Percentiles rank a stretch among this genome's conserved stretches.
These are phyloP conservation scores for Branchinecta sandiegonensis DNA, from an alignment of 2,888 invertebrate genomes.

Conservation along the genomic window DNA sequence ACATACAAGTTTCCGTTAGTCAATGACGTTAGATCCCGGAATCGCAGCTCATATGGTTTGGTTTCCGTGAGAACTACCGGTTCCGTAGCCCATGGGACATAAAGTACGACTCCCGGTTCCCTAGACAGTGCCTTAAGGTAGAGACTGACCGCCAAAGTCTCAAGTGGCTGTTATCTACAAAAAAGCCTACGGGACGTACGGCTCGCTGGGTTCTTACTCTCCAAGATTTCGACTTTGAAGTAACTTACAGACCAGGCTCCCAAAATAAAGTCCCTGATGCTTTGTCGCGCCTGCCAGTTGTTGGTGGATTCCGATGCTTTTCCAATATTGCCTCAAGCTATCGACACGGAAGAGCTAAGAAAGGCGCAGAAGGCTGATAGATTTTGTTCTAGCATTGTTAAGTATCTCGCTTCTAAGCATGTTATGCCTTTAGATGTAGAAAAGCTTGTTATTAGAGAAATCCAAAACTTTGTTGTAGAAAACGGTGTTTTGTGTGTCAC, in stretches of 20 bases:
- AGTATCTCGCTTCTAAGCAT: constrained; percentile 11
- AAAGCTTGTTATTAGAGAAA: constrained; percentile 4
- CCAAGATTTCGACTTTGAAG: too few relatives aligned
- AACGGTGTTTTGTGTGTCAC: not conserved
- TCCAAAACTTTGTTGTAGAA: not conserved
- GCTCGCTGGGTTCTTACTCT: too few relatives aligned
- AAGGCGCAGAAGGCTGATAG: constrained; percentile 14
- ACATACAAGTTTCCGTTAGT: too few relatives aligned
- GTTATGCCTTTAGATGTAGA: constrained; percentile 6
- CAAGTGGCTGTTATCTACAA: not conserved
- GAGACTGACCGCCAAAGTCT: not conserved
- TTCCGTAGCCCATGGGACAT: too few relatives aligned
- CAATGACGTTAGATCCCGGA: too few relatives aligned
- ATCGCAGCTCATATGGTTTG: too few relatives aligned
- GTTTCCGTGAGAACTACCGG: too few relatives aligned
- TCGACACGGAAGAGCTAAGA: constrained; percentile 14
- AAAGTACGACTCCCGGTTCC: too few relatives aligned
- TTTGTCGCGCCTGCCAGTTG: constrained; percentile 5
- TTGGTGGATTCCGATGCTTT: not conserved
- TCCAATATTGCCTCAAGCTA: not conserved
- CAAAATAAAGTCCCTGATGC: not conserved
- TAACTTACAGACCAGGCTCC: constrained; percentile 4
- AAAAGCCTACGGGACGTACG: too few relatives aligned
- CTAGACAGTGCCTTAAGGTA: too few relatives aligned
- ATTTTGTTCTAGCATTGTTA: constrained; percentile 11